phyloP scores from a whole-genome alignment of 2,888 invertebrate species.

The Octodonta nipae region DNA sequence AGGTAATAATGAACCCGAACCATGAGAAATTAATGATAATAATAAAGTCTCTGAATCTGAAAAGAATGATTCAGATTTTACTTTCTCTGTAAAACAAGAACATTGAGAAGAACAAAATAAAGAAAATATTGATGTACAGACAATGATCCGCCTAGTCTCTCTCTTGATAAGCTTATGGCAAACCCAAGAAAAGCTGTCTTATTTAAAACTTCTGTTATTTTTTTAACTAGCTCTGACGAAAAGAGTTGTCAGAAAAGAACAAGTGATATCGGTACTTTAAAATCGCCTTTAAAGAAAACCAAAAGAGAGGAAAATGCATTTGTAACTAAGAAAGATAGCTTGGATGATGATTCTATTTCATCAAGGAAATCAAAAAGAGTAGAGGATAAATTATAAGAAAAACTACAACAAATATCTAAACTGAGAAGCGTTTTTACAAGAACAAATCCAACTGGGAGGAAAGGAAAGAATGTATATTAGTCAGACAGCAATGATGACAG shows the following conservation, averaged over 20 bases:
- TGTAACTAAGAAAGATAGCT: constrained; percentile 6
- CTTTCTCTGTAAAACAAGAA: no score
- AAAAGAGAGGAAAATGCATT: not conserved
- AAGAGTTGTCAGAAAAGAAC: constrained; percentile 14
- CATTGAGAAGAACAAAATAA: no score
- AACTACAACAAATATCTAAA: not conserved
- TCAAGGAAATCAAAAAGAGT: not conserved
- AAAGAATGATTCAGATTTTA: no score
- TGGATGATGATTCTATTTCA: constrained; percentile 1
- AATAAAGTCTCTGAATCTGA: no score
- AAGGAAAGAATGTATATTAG: constrained; percentile 4
- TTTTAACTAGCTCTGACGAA: constrained; percentile 28
- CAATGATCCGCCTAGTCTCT: constrained; percentile 29
- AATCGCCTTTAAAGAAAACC: constrained; percentile 8
- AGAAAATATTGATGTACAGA: no score
- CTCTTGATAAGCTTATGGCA: constrained; percentile 28
- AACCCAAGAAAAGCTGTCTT: constrained; percentile 18
- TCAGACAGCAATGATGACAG: not conserved
- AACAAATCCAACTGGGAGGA: constrained; percentile 5
- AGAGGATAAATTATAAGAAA: not conserved
- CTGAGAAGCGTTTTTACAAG: constrained; percentile 4
- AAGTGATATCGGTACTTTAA: constrained; percentile 6
- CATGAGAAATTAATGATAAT: no score
- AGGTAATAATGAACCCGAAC: no score
- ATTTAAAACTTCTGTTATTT: constrained; percentile 24